Percentiles rank a stretch among this genome's conserved stretches.
These are phyloP conservation scores for Eupithecia subumbrata DNA, from an alignment of 2,888 invertebrate genomes.

Conservation along the genomic window DNA sequence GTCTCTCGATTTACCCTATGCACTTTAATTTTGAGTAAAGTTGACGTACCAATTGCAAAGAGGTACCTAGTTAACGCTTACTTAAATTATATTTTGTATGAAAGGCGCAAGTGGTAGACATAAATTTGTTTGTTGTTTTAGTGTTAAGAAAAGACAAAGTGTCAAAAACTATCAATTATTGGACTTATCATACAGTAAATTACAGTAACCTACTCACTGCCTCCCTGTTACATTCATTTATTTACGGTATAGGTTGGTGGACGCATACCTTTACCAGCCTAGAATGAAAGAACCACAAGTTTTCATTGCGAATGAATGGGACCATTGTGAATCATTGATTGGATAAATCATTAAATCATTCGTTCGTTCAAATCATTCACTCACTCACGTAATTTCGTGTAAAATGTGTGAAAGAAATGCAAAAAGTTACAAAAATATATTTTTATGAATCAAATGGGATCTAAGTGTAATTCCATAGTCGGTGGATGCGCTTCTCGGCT, in stretches of 20 bases:
- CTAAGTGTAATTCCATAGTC: conserved; percentile 14
- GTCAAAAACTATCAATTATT: too few relatives aligned
- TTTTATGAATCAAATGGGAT: conserved; percentile 15
- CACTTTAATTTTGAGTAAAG: too few relatives aligned
- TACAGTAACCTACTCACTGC: too few relatives aligned
- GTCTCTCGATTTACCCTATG: too few relatives aligned
- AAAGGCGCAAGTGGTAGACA: too few relatives aligned
- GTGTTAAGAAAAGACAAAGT: too few relatives aligned
- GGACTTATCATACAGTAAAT: too few relatives aligned
- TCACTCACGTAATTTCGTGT: neutral
- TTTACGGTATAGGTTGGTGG: neutral
- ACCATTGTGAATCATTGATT: neutral
- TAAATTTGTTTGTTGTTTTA: too few relatives aligned
- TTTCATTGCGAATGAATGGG: neutral
- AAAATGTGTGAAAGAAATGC: conserved; percentile 10
- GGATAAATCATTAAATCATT: neutral
- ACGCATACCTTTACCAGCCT: neutral
- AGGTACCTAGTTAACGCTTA: too few relatives aligned
- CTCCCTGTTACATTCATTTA: too few relatives aligned
- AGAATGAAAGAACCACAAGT: neutral
- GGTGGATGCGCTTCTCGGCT: conserved; percentile 9
- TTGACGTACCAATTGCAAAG: too few relatives aligned
- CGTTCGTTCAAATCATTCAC: neutral
- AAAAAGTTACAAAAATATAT: conserved; percentile 5
- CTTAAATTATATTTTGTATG: too few relatives aligned